phyloP scores from a whole-genome alignment of 2,113 vertebrate genomes.

The Callorhinus ursinus region DNA sequence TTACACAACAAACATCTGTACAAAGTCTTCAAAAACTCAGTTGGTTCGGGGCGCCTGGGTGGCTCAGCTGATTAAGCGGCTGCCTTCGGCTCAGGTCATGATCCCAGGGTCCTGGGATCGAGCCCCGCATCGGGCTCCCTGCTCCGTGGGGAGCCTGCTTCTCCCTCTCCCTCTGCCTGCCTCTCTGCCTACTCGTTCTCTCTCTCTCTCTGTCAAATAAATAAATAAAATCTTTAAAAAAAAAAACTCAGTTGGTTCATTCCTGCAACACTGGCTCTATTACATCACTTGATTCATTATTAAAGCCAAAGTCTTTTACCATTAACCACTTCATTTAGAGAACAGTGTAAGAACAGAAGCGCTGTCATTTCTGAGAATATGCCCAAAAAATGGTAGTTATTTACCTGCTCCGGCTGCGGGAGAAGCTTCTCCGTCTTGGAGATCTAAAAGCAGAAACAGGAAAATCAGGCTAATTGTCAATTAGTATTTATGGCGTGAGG shows the following conservation, averaged over 20 bases:
- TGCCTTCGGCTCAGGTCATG: too few relatives aligned
- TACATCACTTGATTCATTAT: not conserved
- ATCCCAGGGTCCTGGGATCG: too few relatives aligned
- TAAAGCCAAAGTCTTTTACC: not conserved
- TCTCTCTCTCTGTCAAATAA: too few relatives aligned
- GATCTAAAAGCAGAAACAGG: constrained; percentile 92
- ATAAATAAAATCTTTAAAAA: too few relatives aligned
- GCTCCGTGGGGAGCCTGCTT: too few relatives aligned
- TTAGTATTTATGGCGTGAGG: constrained; percentile 83
- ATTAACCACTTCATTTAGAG: not conserved
- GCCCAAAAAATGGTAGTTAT: not conserved
- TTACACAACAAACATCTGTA: not conserved
- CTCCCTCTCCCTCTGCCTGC: too few relatives aligned
- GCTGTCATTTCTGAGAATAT: not conserved
- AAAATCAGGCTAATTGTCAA: constrained; percentile 83
- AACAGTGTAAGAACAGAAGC: not conserved
- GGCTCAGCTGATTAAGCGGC: too few relatives aligned
- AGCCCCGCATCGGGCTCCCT: too few relatives aligned
- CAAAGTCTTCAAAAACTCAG: not conserved
- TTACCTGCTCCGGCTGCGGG: constrained; percentile 98
- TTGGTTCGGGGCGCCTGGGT: too few relatives aligned
- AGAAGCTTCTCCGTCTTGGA: constrained; percentile 97
- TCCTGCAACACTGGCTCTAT: not conserved
- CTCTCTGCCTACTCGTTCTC: too few relatives aligned
- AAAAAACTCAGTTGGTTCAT: not conserved